Evolutionary conservation across 2,797 vertebrate genomes (phyloP).

Genomic region (Novumbra hubbsi): DNA sequence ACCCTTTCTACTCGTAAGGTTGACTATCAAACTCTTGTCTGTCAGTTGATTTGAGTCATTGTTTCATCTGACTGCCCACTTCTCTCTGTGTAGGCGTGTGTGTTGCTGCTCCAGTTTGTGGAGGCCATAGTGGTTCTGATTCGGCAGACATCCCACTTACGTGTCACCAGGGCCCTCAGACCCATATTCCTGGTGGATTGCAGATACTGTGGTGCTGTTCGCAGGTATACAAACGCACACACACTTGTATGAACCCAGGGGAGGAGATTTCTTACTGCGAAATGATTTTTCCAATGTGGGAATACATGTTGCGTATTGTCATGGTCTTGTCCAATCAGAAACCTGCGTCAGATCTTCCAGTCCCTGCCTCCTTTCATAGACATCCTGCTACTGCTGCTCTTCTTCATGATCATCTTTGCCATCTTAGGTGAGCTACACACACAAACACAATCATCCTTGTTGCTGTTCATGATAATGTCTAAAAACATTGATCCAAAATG

Average conservation of each 20-base stretch:
- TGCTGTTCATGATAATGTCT: background rate
- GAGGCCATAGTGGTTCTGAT: constrained; percentile 96
- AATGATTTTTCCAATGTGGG: background rate
- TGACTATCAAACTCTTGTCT: background rate
- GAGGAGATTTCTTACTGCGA: background rate
- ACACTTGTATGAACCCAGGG: background rate
- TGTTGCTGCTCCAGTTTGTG: constrained; percentile 90
- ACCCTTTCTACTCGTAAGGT: background rate
- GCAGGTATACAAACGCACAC: constrained; percentile 75
- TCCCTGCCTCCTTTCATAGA: constrained; percentile 98
- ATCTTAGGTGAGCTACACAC: constrained; percentile 84
- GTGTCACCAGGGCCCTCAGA: constrained; percentile 92
- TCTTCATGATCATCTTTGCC: constrained; percentile 99
- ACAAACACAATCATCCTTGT: background rate
- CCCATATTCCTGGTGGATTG: constrained; percentile 98
- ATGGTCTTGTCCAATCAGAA: constrained; percentile 73
- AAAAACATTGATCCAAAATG: background rate
- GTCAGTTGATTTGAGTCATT: constrained; percentile 27
- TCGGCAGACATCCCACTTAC: constrained; percentile 91
- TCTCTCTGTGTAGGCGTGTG: constrained; percentile 75
- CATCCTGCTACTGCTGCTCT: constrained; percentile 93
- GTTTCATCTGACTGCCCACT: constrained; percentile 2
- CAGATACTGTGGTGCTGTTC: constrained; percentile 93
- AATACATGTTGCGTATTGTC: background rate
- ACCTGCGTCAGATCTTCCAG: constrained; percentile 98